Percentiles rank a stretch among this genome's conserved stretches.
Evolutionary conservation across 2,888 invertebrate species (phyloP).

Genomic region (Anticlea derivata): DNA sequence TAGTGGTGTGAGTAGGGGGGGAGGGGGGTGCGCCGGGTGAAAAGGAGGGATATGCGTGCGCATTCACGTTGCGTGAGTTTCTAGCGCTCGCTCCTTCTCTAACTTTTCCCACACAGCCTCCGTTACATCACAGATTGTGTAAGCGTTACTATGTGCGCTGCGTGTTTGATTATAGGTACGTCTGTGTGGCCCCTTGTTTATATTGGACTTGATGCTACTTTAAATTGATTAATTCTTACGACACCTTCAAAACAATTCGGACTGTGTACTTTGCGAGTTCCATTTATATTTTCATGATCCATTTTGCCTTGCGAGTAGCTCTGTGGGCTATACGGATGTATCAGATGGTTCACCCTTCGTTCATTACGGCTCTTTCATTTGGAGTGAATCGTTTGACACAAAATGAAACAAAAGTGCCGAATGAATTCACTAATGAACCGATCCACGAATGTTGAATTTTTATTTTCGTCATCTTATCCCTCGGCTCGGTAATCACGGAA

Average conservation of each 20-base stretch:
- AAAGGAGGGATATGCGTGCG: slow-evolving; percentile 69
- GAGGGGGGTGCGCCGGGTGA: slow-evolving; percentile 52
- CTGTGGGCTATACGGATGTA: not conserved
- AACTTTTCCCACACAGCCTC: slow-evolving; percentile 56
- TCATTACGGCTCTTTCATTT: too few relatives aligned
- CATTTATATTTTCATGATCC: slow-evolving; percentile 21
- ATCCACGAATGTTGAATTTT: too few relatives aligned
- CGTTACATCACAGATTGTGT: slow-evolving; percentile 17
- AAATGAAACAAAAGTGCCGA: too few relatives aligned
- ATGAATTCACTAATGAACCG: too few relatives aligned
- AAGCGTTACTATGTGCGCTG: slow-evolving; percentile 41
- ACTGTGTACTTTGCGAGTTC: slow-evolving; percentile 33
- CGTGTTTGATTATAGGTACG: slow-evolving; percentile 71
- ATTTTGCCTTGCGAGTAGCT: slow-evolving; percentile 1
- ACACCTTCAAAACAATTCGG: slow-evolving; percentile 58
- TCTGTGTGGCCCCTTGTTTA: slow-evolving; percentile 77
- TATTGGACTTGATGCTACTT: slow-evolving; percentile 77
- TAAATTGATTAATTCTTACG: slow-evolving; percentile 78
- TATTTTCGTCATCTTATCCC: too few relatives aligned
- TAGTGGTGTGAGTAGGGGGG: slow-evolving; percentile 60
- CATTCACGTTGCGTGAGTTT: slow-evolving; percentile 53
- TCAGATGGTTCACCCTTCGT: too few relatives aligned
- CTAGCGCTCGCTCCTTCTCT: slow-evolving; percentile 31
- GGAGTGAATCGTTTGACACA: too few relatives aligned
- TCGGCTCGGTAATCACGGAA: too few relatives aligned